A percentile compares a stretch with the other conserved stretches of the same genome.
phyloP scores from a whole-genome alignment of 2,797 vertebrate species.

The Smutsia temminckii region DNA sequence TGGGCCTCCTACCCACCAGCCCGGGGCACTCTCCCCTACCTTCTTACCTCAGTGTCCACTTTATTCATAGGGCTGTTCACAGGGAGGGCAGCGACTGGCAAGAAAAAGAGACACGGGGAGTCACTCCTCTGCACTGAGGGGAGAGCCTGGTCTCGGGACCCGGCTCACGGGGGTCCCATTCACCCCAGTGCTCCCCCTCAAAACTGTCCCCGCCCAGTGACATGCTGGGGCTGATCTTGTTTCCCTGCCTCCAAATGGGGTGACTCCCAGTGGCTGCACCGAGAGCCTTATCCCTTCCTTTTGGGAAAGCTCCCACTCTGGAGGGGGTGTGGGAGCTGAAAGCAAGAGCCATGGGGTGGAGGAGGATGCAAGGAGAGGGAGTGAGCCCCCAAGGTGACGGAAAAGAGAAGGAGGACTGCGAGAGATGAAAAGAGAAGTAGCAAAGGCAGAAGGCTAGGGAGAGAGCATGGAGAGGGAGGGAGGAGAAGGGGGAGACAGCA shows the following conservation, averaged over 20 bases:
- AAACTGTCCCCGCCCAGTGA: neutral
- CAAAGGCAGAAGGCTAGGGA: neutral
- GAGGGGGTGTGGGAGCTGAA: neutral
- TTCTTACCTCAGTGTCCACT: slow-evolving; percentile 87
- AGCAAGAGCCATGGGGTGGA: neutral
- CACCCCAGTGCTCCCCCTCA: neutral
- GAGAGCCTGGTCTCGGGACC: neutral
- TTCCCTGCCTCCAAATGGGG: neutral
- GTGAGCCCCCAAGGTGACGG: neutral
- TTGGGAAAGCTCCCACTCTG: neutral
- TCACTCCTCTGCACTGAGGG: neutral
- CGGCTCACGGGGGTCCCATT: neutral
- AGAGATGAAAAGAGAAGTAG: neutral
- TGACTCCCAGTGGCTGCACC: neutral
- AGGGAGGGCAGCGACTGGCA: slow-evolving; percentile 84
- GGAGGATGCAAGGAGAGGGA: neutral
- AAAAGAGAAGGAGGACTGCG: neutral
- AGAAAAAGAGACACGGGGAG: neutral
- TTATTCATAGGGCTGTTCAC: slow-evolving; percentile 84
- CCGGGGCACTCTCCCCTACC: neutral
- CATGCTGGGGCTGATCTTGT: neutral
- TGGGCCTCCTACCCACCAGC: neutral
- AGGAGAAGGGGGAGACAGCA: neutral
- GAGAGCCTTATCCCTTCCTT: neutral
- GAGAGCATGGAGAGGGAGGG: neutral